Base-by-base conservation (phyloP, 2,888 invertebrate genomes). In the Hyles lineata region DNA sequence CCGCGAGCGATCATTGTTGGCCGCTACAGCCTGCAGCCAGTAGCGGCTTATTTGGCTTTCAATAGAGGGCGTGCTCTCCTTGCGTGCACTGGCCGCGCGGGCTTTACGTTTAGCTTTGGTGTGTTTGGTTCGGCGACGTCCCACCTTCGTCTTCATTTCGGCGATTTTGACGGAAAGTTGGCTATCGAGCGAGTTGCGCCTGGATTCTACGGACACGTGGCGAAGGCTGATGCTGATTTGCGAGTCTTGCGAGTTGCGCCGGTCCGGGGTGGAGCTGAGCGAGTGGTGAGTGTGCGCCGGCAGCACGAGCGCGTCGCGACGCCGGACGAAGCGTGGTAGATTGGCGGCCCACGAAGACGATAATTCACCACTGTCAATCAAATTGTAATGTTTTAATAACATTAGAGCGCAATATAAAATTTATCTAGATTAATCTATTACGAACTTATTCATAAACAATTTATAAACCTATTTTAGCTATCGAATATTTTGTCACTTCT, bases 291-390 rank as follows among this genome's bases (percentile, higher is more conserved):
- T 90, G 91, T 90, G 95, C 70, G 90, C 78, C 74, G 79, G 96
- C 92, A 85, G 96, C 95, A 75, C 97, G 17, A 99, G 93, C 0
- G 98, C 99, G 81, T 97, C 98, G 81, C 99, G 95, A 3, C 99
- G 95, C 9, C 96, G 96, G 1, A 98, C 97, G 84, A 98, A 96
- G 78, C 98, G 97, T 0, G 98, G 98, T 76, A 99, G 93, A 77
- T 98, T 98, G 72, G 98, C 98, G 60, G 98, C 98, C 98, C 98
- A 99, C 0, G 98, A 97, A 0, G 98, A 98, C 73, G 98, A 98
- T 71, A 99, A 95, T 82, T 98, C 98, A 78, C 97, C 97, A 75
- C 97, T 97, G 72, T 9, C 71, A 25, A 25, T 7, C 23, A 43
- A 71, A 35, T 32, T 32, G 21, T 21, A 17, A 21, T 17, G 7